These are phyloP conservation scores for Caenorhabditis briggsae DNA, from an alignment of 1,140 invertebrate genomes.

Conservation along the genomic window DNA sequence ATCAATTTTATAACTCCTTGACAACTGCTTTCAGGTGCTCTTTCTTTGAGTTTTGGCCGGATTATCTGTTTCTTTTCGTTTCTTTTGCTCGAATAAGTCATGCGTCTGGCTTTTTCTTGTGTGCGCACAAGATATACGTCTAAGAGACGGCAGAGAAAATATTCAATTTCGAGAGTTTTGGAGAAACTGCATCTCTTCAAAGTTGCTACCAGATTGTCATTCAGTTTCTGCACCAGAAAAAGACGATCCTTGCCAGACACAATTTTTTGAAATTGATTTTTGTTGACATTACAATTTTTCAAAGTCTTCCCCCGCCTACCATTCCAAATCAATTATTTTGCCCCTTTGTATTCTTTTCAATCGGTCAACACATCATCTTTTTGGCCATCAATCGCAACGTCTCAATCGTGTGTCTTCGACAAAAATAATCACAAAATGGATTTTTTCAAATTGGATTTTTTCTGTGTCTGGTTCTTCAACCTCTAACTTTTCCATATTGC, in stretches of 20 bases:
- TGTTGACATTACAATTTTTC: not conserved
- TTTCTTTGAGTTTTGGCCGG: slow-evolving; percentile 9
- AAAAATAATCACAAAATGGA: slow-evolving; percentile 46
- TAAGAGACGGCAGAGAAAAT: slow-evolving; percentile 36
- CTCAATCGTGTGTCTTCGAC: slow-evolving; percentile 17
- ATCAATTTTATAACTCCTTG: not conserved
- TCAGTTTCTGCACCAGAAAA: not conserved
- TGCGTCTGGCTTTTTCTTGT: slow-evolving; percentile 30
- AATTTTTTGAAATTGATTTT: not conserved
- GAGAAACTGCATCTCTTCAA: not conserved
- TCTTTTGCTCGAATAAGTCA: slow-evolving; percentile 45
- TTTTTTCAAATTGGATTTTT: slow-evolving; percentile 28
- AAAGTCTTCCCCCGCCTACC: not conserved
- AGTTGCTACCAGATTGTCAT: not conserved
- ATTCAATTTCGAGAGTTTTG: slow-evolving; percentile 22
- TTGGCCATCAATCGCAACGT: slow-evolving; percentile 1
- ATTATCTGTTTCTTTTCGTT: slow-evolving; percentile 34
- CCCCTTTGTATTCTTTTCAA: not conserved
- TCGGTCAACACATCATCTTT: not conserved
- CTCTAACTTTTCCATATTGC: not conserved
- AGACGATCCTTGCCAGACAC: too few relatives aligned
- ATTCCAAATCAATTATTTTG: not conserved
- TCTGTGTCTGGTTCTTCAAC: slow-evolving; percentile 12
- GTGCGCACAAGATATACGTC: not conserved
- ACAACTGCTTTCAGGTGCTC: not conserved